These are phyloP conservation scores for Nothocercus nigrocapillus DNA, from an alignment of 2,113 vertebrate species.

Conservation along the genomic window DNA sequence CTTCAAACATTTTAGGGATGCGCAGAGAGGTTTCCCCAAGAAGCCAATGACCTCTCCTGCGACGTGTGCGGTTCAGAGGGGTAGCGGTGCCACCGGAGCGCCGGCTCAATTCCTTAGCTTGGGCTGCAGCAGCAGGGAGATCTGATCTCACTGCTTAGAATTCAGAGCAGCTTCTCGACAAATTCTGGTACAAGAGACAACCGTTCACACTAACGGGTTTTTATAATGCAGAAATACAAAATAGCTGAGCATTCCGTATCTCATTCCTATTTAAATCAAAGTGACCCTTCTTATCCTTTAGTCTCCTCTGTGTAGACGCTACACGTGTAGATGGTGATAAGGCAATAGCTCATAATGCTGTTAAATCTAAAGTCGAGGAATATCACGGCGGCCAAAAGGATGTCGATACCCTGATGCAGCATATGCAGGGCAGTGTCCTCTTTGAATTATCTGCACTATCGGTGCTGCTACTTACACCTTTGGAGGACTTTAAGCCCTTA, in stretches of 20 bases:
- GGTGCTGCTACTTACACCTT: neutral
- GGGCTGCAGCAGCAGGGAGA: neutral
- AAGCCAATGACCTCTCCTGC: neutral
- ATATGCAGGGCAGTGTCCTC: neutral
- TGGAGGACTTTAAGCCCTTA: neutral
- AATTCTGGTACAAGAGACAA: neutral
- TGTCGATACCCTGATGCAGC: neutral
- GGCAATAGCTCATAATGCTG: neutral
- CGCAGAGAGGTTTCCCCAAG: neutral
- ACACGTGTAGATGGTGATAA: conserved; percentile 10
- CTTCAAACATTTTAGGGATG: neutral
- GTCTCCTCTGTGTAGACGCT: conserved; percentile 21
- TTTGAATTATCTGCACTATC: conserved; percentile 23
- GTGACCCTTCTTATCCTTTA: conserved; percentile 44
- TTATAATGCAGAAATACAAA: conserved; percentile 52
- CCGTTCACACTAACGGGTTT: conserved; percentile 21
- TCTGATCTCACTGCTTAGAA: neutral
- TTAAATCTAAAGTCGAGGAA: conserved; percentile 15
- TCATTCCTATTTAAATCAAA: conserved; percentile 57
- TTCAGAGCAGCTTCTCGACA: neutral
- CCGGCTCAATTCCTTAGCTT: neutral
- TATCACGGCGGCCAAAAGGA: neutral
- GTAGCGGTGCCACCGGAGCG: too few relatives aligned
- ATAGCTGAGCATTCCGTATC: conserved; percentile 36
- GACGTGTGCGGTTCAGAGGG: neutral